Conservation (phyloP, 1,140 invertebrate genomes). For the Dermatophagoides farinae region DNA sequence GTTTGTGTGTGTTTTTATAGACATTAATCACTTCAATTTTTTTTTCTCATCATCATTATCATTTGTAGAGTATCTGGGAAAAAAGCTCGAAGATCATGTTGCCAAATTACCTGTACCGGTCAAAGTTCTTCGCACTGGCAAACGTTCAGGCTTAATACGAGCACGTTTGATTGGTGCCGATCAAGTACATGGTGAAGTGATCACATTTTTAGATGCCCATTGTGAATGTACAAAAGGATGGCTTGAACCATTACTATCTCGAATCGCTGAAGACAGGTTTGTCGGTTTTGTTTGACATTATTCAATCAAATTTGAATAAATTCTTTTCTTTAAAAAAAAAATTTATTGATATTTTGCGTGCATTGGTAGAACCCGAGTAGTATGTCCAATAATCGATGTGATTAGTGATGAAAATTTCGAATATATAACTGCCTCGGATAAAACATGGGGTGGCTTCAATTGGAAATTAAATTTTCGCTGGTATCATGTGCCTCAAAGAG, state of each 20-base stretch:
- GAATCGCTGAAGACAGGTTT: slow-evolving; percentile 63
- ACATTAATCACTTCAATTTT: not conserved
- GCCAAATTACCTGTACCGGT: slow-evolving; percentile 51
- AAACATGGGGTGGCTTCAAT: slow-evolving; percentile 93
- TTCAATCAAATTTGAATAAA: not conserved
- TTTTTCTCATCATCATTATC: not conserved
- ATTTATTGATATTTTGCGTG: too few species aligned
- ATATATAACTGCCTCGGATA: slow-evolving; percentile 67
- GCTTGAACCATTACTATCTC: slow-evolving; percentile 68
- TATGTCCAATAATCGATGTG: slow-evolving; percentile 94
- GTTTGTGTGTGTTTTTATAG: slow-evolving; percentile 15
- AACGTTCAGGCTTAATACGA: slow-evolving; percentile 75
- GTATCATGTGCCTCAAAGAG: slow-evolving; percentile 84
- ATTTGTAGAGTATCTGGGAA: slow-evolving; percentile 64
- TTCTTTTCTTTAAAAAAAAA: not conserved
- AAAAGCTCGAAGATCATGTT: slow-evolving; percentile 72
- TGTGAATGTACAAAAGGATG: slow-evolving; percentile 77
- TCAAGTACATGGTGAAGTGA: slow-evolving; percentile 70
- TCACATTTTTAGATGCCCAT: slow-evolving; percentile 89
- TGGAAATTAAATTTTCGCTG: slow-evolving; percentile 95
- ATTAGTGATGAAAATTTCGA: slow-evolving; percentile 89
- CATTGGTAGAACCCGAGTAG: slow-evolving; percentile 53
- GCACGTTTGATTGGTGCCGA: slow-evolving; percentile 75
- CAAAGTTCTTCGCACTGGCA: slow-evolving; percentile 55
- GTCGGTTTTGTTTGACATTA: slow-evolving; percentile 1